phyloP scores from a whole-genome alignment of 1,140 invertebrate genomes.

The Phocides pigmalion region DNA sequence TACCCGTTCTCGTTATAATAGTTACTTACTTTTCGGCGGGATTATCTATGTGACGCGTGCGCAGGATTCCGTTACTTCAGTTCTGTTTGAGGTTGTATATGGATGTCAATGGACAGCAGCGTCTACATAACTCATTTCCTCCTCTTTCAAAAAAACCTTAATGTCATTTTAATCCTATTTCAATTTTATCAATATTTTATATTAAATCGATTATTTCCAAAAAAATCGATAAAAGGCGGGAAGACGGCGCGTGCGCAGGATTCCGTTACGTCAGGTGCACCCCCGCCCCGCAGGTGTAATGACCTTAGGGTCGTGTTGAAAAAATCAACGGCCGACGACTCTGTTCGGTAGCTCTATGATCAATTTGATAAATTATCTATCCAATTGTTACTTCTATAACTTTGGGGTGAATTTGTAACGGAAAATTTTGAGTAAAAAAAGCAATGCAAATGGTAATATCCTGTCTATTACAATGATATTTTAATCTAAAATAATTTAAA shows the following conservation, averaged over 20 bases:
- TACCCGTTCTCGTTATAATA: no score
- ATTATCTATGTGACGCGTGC: no score
- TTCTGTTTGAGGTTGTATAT: no score
- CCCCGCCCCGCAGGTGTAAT: constrained; percentile 52
- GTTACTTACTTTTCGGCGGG: no score
- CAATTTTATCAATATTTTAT: background rate
- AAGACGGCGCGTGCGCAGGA: constrained; percentile 54
- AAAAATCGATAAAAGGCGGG: constrained; percentile 5
- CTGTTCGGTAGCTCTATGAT: constrained; percentile 24
- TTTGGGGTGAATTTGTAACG: background rate
- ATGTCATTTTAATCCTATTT: no score
- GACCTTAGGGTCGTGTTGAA: constrained; percentile 44
- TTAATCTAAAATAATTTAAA: no score
- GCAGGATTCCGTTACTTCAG: no score
- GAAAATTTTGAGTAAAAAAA: no score
- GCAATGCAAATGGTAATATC: no score
- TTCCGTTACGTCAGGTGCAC: constrained; percentile 71
- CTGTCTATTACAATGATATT: no score
- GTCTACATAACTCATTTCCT: no score
- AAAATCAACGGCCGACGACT: constrained; percentile 14
- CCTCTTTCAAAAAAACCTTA: background rate
- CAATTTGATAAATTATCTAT: constrained; percentile 14
- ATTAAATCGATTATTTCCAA: background rate
- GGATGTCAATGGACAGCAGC: no score
- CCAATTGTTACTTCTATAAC: background rate